phyloP scores from a whole-genome alignment of 2,113 vertebrate species.

The Percina caprodes region DNA sequence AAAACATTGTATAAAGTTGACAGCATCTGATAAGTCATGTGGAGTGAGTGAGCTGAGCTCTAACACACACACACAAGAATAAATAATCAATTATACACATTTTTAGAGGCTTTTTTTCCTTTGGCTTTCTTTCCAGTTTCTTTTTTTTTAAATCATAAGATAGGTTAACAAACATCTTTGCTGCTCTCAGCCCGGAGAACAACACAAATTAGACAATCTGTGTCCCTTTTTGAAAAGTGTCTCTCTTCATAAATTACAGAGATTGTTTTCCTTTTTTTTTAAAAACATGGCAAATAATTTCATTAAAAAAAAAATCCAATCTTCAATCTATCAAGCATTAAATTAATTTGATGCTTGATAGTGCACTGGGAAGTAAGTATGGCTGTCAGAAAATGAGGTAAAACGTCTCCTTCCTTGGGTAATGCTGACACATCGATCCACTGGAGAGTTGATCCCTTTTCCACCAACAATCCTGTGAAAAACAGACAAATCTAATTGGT shows the following conservation, averaged over 20 bases:
- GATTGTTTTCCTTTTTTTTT: background rate
- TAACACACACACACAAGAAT: conserved; percentile 49
- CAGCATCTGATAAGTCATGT: conserved; percentile 16
- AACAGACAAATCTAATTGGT: background rate
- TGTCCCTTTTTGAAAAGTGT: conserved; percentile 50
- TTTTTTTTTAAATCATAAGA: background rate
- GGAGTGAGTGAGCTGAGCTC: conserved; percentile 8
- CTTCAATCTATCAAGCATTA: background rate
- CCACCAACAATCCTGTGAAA: conserved; percentile 11
- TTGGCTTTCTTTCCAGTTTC: conserved; percentile 58
- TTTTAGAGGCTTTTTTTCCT: conserved; percentile 23
- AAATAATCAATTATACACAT: conserved; percentile 62
- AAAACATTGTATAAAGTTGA: conserved; percentile 4
- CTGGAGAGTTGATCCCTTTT: conserved; percentile 64
- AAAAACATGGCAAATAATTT: conserved; percentile 3
- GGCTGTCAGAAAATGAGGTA: conserved; percentile 43
- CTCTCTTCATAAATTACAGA: background rate
- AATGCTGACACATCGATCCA: background rate
- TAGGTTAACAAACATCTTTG: conserved; percentile 16
- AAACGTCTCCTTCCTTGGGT: conserved; percentile 5
- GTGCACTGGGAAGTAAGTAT: conserved; percentile 1
- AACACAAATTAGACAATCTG: conserved; percentile 11
- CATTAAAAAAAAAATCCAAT: background rate
- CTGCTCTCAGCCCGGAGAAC: background rate
- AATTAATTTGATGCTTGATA: background rate